A percentile compares a stretch with the other conserved stretches of the same genome.
Conservation (phyloP, 1,140 invertebrate genomes). For the Scaptomyza hsui region DNA sequence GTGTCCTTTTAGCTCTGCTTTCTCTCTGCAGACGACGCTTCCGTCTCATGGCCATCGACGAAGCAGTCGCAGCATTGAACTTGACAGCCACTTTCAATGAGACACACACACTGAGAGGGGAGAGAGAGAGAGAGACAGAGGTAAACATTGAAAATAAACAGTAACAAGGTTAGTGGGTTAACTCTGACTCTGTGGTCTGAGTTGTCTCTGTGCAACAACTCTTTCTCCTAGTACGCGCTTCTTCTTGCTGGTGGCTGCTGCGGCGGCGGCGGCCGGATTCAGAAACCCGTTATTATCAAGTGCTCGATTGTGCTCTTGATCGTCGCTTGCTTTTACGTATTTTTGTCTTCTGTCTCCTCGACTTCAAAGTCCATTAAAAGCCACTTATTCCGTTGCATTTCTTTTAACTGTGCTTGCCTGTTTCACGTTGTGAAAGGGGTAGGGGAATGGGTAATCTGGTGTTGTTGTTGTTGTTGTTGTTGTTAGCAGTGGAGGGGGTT, state of each 20-base stretch:
- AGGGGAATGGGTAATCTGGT: too few species aligned
- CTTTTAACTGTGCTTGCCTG: conserved; percentile 4
- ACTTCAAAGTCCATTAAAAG: conserved; percentile 58
- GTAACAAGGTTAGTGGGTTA: conserved; percentile 80
- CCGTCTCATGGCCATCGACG: conserved; percentile 25
- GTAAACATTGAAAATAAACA: conserved; percentile 5
- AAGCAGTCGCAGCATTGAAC: conserved; percentile 61
- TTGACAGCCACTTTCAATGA: conserved; percentile 64
- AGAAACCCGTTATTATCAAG: conserved; percentile 64
- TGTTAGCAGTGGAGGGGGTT: neutral
- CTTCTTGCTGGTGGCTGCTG: conserved; percentile 12
- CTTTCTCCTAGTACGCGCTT: conserved; percentile 29
- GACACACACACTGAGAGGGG: conserved; percentile 2
- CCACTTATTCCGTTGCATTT: conserved; percentile 47
- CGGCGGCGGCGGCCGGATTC: conserved; percentile 60
- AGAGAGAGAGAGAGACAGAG: conserved; percentile 2
- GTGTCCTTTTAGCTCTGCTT: conserved; percentile 54
- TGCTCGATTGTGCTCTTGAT: conserved; percentile 41
- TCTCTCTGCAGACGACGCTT: conserved; percentile 40
- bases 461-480: too few species aligned
- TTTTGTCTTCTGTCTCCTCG: conserved; percentile 21
- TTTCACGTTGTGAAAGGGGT: neutral
- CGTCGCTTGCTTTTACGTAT: conserved; percentile 35
- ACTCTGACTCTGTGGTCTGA: conserved; percentile 48
- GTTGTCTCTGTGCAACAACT: conserved; percentile 20